Conservation (phyloP, 1,140 invertebrate species). For the Liolophura sinensis region DNA sequence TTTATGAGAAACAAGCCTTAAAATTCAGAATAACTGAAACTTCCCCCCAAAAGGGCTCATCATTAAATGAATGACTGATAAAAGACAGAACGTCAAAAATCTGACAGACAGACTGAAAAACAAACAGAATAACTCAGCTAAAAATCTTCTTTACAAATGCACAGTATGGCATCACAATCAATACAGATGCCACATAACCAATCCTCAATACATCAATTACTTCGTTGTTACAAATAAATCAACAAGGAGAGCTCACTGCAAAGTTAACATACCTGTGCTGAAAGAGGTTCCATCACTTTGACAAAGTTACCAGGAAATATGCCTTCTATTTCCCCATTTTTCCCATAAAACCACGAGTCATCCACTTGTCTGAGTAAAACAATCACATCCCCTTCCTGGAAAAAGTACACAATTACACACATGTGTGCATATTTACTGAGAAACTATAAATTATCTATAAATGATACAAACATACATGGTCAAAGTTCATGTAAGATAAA, state of each 20-base stretch:
- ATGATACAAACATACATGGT: neutral
- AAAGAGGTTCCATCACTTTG: conserved; percentile 73
- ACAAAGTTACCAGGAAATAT: conserved; percentile 82
- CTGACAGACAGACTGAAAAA: too few relatives aligned
- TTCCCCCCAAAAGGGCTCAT: too few relatives aligned
- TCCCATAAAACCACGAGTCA: conserved; percentile 79
- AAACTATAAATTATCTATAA: neutral
- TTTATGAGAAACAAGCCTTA: too few relatives aligned
- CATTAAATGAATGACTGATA: too few relatives aligned
- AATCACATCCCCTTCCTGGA: conserved; percentile 73
- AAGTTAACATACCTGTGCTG: conserved; percentile 24
- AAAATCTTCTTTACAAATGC: too few relatives aligned
- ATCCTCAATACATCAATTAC: neutral
- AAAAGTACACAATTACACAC: conserved; percentile 20
- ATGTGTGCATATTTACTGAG: too few relatives aligned
- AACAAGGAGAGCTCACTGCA: too few relatives aligned
- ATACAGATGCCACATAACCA: too few relatives aligned
- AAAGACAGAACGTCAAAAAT: too few relatives aligned
- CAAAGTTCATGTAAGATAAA: neutral
- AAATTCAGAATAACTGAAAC: too few relatives aligned
- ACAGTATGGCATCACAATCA: too few relatives aligned
- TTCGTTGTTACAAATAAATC: neutral
- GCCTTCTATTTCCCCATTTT: conserved; percentile 68
- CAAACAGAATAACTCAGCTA: too few relatives aligned
- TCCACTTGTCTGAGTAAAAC: conserved; percentile 71